A percentile compares a stretch with the other conserved stretches of the same genome.
Conservation (phyloP, 2,888 invertebrate species). For the Germaria angustata region DNA sequence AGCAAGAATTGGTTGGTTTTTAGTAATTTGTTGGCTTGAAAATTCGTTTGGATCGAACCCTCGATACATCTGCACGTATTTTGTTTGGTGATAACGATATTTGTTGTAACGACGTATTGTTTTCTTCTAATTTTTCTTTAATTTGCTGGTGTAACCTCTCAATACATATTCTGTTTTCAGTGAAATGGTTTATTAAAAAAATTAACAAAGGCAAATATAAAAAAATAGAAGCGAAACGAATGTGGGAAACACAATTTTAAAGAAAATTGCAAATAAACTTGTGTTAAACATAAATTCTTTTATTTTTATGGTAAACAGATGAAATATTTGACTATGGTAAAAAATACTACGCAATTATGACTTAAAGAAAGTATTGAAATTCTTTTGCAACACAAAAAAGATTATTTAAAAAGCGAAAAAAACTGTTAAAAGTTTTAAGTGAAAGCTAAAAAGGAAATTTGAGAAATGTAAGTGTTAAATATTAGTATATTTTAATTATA, state of each 20-base stretch:
- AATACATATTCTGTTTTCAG: constrained; percentile 42
- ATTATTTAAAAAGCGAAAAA: neutral
- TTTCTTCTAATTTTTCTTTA: constrained; percentile 18
- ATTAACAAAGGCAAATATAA: constrained; percentile 6
- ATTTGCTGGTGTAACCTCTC: constrained; percentile 2
- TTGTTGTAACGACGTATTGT: constrained; percentile 54
- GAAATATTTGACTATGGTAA: neutral
- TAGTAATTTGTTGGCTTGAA: constrained; percentile 49
- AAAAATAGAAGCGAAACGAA: constrained; percentile 18
- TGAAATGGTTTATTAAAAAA: constrained; percentile 21
- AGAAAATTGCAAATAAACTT: neutral
- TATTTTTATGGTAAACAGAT: neutral
- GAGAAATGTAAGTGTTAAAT: constrained; percentile 33
- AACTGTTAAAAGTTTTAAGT: constrained; percentile 47
- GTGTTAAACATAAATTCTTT: neutral
- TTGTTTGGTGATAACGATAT: constrained; percentile 48
- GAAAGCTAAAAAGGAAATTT: constrained; percentile 15
- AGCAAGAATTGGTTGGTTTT: constrained; percentile 47
- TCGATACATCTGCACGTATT: constrained; percentile 66
- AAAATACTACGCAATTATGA: constrained; percentile 24
- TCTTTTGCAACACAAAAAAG: neutral
- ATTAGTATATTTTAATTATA: too few relatives aligned
- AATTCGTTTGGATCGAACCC: constrained; percentile 69
- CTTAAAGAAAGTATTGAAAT: neutral
- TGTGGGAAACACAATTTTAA: neutral